Base-by-base conservation (phyloP, 2,888 invertebrate genomes). In the Epicampocera succincta region DNA sequence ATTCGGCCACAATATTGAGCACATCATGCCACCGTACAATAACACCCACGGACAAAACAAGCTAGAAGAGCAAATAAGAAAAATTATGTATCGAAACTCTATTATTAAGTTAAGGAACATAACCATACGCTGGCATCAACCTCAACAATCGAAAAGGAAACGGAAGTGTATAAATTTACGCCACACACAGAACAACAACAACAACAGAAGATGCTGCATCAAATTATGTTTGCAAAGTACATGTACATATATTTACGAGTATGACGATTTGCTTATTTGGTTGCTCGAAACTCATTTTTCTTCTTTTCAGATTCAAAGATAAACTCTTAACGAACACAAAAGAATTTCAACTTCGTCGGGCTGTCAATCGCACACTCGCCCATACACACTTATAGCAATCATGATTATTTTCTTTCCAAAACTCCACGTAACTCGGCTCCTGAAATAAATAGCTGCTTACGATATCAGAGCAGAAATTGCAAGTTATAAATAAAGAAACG, bases 81-180 rank as follows among this genome's bases (percentile, higher is more conserved):
- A 68, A 60, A 54, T 54, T 48, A 65, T 63, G 60, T 68, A 61
- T 73, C 58, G 58, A 29, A 44, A 44, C 68, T 48, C 40, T 5
- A 65, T 54, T 25, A 19, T n/a, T 6, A 38, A 13, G 19, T 44
- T n/a, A n/a, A 46, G 40, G 61, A 33, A 50, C 33, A 21, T 33
- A 38, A 17, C 13, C 42, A 19, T 56, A 50, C 54, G 63, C 65
- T 33, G 9, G 33, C 38, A 29, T 46, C 40, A 12, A 21, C 38
- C 42, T 40, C 38, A 63, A 56, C 33, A 65, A 48, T n/a, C 15
- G 15, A 68, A 58, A 42, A 74, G 74, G 69, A 78, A 83, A 66
- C 74, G 80, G 79, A 84, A 76, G 79, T 84, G 61, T 74, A 83
- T 83, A 81, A 83, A 84, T 84, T 84, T 83, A 79, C 74, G 80